phyloP scores from a whole-genome alignment of 1,140 invertebrate genomes.

The Ctenoplectra terminalis region DNA sequence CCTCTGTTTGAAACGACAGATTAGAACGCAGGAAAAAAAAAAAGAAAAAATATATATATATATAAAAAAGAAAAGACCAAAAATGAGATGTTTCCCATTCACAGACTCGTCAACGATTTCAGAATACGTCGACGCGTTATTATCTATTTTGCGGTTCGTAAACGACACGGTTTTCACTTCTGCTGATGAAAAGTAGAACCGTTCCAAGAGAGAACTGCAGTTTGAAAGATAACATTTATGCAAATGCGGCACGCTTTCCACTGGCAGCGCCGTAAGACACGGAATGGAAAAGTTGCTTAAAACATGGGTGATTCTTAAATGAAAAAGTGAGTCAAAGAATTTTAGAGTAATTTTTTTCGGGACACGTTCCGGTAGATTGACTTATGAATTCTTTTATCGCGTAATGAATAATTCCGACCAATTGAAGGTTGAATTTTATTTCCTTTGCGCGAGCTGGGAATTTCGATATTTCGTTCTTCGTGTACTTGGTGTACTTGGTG shows the following conservation, averaged over 20 bases:
- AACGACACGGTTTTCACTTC: neutral
- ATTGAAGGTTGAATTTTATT: neutral
- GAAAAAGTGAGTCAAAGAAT: neutral
- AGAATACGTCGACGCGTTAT: too few species aligned
- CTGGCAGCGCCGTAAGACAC: neutral
- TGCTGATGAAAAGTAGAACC: neutral
- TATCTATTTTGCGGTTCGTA: conserved; percentile 7
- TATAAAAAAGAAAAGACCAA: too few species aligned
- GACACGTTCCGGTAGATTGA: neutral
- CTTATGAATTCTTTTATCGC: conserved; percentile 14
- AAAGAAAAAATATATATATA: too few species aligned
- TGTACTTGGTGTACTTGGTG: too few species aligned
- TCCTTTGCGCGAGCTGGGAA: neutral
- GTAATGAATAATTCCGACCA: conserved; percentile 19
- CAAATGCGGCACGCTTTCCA: neutral
- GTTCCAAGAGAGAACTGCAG: neutral
- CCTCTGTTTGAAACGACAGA: neutral
- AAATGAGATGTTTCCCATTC: neutral
- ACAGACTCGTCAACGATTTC: too few species aligned
- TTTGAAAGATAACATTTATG: conserved; percentile 32
- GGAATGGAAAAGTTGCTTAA: conserved; percentile 18
- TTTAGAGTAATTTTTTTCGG: conserved; percentile 4
- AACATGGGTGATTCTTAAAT: neutral
- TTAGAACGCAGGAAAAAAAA: neutral
- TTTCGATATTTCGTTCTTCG: neutral